Evolutionary conservation across 2,888 invertebrate species (phyloP).

Genomic region (Ametastegia equiseti): DNA sequence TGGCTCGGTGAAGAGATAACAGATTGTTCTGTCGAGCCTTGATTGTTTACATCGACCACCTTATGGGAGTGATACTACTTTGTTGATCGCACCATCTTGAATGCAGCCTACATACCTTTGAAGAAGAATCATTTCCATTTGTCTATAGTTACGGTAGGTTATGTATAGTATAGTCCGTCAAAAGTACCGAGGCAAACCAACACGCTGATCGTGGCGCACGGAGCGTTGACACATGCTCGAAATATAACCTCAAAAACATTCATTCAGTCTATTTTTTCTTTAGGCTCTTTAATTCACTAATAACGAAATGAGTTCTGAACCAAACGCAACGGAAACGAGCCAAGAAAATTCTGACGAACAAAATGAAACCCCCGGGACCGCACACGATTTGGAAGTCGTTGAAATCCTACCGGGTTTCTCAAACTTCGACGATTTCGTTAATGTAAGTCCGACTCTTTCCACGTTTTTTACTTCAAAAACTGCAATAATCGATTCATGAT

Average conservation of each 20-base stretch:
- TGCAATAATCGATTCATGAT: neutral
- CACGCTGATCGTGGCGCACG: neutral
- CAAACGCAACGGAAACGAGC: neutral
- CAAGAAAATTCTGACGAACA: constrained; percentile 1
- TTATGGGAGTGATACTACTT: constrained; percentile 57
- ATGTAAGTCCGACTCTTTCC: constrained; percentile 65
- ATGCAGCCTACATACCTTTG: too few relatives aligned
- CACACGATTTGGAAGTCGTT: constrained; percentile 47
- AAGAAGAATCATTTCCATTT: constrained; percentile 27
- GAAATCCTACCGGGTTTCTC: constrained; percentile 69
- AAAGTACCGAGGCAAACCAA: neutral
- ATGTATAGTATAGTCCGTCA: constrained; percentile 20
- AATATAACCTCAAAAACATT: constrained; percentile 25
- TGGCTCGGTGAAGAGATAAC: neutral
- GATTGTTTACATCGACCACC: constrained; percentile 63
- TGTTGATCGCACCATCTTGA: constrained; percentile 68
- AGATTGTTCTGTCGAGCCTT: neutral
- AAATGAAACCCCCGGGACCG: neutral
- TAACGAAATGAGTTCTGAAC: constrained; percentile 20
- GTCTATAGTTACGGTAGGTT: constrained; percentile 11
- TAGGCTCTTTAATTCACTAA: neutral
- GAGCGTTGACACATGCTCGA: neutral
- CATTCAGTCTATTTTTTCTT: neutral
- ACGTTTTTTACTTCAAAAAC: neutral
- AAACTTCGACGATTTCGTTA: constrained; percentile 71